phyloP scores from a whole-genome alignment of 92 coral and sea anemone genomes.

The Zoanthus gigantus region DNA sequence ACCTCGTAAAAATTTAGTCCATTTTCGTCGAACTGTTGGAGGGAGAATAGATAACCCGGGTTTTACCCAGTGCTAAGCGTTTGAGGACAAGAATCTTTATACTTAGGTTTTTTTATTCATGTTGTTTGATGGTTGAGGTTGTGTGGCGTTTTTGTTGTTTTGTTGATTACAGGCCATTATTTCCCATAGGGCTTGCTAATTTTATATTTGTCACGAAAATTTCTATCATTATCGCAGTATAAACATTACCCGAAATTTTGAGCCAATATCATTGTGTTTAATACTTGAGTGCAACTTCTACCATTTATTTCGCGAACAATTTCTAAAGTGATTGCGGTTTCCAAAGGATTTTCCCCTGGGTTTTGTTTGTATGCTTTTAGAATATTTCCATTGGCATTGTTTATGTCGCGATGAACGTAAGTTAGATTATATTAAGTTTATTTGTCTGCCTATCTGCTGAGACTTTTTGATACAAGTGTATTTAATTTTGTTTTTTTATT shows the following conservation, averaged over 20 bases:
- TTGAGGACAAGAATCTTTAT: not conserved
- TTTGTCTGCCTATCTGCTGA: constrained; percentile 64
- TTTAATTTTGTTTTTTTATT: not conserved
- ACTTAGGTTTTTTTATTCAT: not conserved
- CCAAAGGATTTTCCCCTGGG: constrained; percentile 34
- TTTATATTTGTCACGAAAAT: constrained; percentile 7
- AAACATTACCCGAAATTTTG: constrained; percentile 11
- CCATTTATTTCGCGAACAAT: constrained; percentile 4
- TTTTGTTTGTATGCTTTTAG: not conserved
- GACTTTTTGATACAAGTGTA: constrained; percentile 62
- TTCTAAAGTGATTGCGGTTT: not conserved
- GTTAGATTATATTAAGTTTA: constrained; percentile 62
- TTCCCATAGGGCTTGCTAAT: not conserved
- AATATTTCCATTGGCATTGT: constrained; percentile 17
- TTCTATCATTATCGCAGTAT: constrained; percentile 1
- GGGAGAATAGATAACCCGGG: not conserved
- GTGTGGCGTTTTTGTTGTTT: not conserved
- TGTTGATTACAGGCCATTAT: constrained; percentile 9
- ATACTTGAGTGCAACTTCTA: not conserved
- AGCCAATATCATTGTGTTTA: not conserved
- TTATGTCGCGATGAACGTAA: not conserved
- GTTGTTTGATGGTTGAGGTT: constrained; percentile 32
- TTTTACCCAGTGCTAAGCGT: not conserved
- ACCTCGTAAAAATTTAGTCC: not conserved
- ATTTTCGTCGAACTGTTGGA: not conserved